Evolutionary conservation across 35 echinoderm and acorn worm genomes (phyloP).

Genomic region (Ptychodera flava): DNA sequence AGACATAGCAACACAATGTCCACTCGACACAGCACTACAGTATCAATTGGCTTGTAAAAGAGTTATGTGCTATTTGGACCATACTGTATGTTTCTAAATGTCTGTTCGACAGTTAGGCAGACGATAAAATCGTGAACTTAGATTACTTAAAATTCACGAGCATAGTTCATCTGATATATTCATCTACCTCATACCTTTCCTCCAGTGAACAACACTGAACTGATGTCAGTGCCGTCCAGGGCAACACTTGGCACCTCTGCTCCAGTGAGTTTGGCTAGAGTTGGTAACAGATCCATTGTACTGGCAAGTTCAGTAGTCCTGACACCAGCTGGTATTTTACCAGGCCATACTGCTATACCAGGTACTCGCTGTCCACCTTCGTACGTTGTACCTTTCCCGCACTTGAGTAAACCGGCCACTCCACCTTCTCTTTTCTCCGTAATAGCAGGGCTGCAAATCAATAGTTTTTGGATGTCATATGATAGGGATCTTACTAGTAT

Average conservation of each 20-base stretch:
- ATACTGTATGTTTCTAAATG: too few relatives aligned
- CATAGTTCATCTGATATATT: too few relatives aligned
- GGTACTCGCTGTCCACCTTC: constrained; percentile 52
- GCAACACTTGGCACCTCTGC: constrained; percentile 34
- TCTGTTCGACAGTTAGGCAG: too few relatives aligned
- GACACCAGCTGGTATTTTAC: constrained; percentile 40
- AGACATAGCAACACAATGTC: too few relatives aligned
- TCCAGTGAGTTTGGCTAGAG: constrained; percentile 38
- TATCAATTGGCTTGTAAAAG: too few relatives aligned
- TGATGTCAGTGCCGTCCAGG: constrained; percentile 55
- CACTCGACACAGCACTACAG: too few relatives aligned
- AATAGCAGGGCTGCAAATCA: constrained; percentile 31
- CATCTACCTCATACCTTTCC: constrained; percentile 15
- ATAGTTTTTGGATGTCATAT: background rate
- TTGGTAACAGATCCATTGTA: constrained; percentile 41
- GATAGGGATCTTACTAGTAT: too few relatives aligned
- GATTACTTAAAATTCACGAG: too few relatives aligned
- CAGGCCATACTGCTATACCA: constrained; percentile 43
- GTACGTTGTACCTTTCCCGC: constrained; percentile 66
- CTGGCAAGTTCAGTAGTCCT: constrained; percentile 34
- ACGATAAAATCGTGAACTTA: too few relatives aligned
- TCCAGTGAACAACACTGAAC: constrained; percentile 14
- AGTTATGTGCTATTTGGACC: too few relatives aligned
- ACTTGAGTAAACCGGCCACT: constrained; percentile 52
- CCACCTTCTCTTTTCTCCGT: constrained; percentile 18